Conservation (phyloP, 2,797 vertebrate genomes). For the Scolopax rusticola region DNA sequence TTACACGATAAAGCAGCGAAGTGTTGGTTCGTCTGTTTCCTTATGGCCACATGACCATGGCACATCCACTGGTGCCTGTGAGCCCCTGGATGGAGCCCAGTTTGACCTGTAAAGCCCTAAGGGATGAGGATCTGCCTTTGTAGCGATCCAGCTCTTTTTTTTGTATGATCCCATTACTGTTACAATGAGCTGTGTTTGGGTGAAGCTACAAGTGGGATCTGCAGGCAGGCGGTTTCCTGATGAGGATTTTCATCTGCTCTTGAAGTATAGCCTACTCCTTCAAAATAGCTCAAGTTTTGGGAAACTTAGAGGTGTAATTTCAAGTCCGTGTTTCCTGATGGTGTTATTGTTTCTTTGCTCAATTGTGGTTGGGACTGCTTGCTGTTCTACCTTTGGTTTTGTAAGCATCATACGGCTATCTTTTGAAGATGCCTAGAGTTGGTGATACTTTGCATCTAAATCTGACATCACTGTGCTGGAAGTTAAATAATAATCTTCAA, state of each 20-base stretch:
- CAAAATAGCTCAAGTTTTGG: background rate
- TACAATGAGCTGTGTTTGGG: background rate
- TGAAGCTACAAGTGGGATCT: background rate
- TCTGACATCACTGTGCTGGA: background rate
- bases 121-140: background rate
- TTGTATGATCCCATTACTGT: background rate
- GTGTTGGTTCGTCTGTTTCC: background rate
- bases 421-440: background rate
- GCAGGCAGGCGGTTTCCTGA: background rate
- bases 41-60: rapidly evolving
- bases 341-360: background rate
- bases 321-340: background rate
- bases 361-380: background rate
- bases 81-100: background rate
- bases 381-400: background rate
- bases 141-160: background rate
- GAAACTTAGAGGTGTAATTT: background rate
- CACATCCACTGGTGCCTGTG: background rate
- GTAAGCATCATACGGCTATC: background rate
- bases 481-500: background rate
- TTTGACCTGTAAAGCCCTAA: background rate
- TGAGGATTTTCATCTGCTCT: background rate
- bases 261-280: background rate
- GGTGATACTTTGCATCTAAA: background rate
- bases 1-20: background rate